Conservation (phyloP, 1,140 invertebrate species). For the Ceratina calcarata region DNA sequence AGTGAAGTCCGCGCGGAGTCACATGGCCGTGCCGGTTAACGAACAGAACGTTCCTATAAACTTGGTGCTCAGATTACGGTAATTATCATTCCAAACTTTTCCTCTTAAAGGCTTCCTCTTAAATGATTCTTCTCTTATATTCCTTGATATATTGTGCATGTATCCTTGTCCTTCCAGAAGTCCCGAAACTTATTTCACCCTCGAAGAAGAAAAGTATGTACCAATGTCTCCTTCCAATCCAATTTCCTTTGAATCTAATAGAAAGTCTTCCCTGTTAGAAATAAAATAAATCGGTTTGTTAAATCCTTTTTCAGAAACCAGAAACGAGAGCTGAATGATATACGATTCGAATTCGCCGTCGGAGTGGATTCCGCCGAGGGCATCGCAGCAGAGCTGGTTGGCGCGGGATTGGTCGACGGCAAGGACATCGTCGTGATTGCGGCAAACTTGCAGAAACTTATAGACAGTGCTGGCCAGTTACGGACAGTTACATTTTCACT, state of each 20-base stretch:
- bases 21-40: conserved; percentile 61
- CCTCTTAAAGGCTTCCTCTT: not conserved
- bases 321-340: conserved; percentile 96
- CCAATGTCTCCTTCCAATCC: not conserved
- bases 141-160: not conserved
- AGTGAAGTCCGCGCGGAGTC: conserved; percentile 68
- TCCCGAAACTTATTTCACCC: conserved; percentile 64
- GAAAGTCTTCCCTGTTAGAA: not conserved
- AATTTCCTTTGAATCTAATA: not conserved
- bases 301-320: conserved; percentile 89
- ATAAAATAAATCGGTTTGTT: not conserved
- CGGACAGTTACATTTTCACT: conserved; percentile 93
- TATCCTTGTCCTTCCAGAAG: conserved; percentile 57
- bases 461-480: conserved; percentile 84
- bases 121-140: not conserved
- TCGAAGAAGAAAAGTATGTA: conserved; percentile 60
- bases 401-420: conserved; percentile 95
- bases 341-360: conserved; percentile 96
- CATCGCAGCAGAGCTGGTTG: conserved; percentile 95
- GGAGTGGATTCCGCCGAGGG: conserved; percentile 96
- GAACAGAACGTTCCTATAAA: conserved; percentile 83
- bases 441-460: conserved; percentile 94
- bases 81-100: conserved; percentile 34
- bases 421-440: conserved; percentile 95
- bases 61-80: conserved; percentile 91